Evolutionary conservation across 2,888 invertebrate species (phyloP).

Genomic region (Trissoscelio sp.): DNA sequence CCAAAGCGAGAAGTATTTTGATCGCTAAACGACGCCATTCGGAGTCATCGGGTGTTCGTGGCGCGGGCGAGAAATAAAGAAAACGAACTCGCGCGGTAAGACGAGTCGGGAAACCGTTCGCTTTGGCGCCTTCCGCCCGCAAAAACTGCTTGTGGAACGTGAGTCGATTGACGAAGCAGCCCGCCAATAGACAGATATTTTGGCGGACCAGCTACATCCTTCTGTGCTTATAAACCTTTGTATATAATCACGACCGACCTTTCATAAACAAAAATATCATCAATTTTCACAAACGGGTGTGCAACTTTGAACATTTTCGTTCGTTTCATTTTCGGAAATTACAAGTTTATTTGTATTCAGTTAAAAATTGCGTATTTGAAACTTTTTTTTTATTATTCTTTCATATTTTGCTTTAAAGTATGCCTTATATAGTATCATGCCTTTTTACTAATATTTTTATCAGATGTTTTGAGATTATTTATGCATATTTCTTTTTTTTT

Average conservation of each 20-base stretch:
- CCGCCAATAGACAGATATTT: slow-evolving; percentile 49
- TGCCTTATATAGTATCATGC: too few species aligned
- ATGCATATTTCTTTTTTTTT: too few species aligned
- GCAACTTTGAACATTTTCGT: slow-evolving; percentile 12
- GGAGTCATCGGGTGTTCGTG: slow-evolving; percentile 61
- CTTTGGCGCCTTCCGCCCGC: slow-evolving; percentile 69
- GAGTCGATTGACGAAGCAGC: slow-evolving; percentile 64
- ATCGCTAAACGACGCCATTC: slow-evolving; percentile 64
- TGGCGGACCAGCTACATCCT: slow-evolving; percentile 32
- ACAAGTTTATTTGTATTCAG: background rate
- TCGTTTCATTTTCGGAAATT: background rate
- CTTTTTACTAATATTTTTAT: too few species aligned
- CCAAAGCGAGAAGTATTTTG: slow-evolving; percentile 54
- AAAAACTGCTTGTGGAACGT: slow-evolving; percentile 69
- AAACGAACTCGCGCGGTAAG: slow-evolving; percentile 52
- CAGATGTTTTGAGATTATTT: too few species aligned
- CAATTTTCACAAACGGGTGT: slow-evolving; percentile 21
- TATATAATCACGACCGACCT: slow-evolving; percentile 40
- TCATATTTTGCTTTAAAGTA: too few species aligned
- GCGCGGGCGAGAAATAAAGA: slow-evolving; percentile 62
- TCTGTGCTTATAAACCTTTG: slow-evolving; percentile 36
- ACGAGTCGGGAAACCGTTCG: slow-evolving; percentile 66
- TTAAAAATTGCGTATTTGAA: background rate
- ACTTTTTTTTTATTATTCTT: too few species aligned
- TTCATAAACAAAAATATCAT: slow-evolving; percentile 54